Evolutionary conservation across 2,797 vertebrate genomes (phyloP).

Genomic region (Neosalanx taihuensis): DNA sequence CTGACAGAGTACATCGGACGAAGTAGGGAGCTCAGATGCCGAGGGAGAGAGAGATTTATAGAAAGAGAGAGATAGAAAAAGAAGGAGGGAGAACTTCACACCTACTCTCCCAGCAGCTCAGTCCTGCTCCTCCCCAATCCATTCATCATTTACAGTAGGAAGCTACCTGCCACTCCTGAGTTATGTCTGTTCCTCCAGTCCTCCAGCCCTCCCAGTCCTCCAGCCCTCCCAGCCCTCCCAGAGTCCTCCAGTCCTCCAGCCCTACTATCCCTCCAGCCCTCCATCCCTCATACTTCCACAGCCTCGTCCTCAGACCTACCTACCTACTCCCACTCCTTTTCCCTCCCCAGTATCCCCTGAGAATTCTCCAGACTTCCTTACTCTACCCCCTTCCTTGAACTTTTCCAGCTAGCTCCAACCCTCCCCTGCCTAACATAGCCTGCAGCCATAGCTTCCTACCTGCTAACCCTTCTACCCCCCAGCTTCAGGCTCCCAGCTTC

Average conservation of each 20-base stretch:
- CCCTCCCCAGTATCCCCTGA: background rate
- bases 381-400: background rate
- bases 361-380: background rate
- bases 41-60: conserved; percentile 7
- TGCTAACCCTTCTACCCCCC: background rate
- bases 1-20: background rate
- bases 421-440: too few species aligned
- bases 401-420: too few species aligned
- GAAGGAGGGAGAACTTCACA: background rate
- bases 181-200: conserved; percentile 58
- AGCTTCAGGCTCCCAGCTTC: background rate
- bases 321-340: background rate
- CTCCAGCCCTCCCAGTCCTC: too few species aligned
- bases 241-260: too few species aligned
- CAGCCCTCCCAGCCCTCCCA: too few species aligned
- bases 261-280: too few species aligned
- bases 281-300: too few species aligned
- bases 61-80: conserved; percentile 3
- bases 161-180: conserved; percentile 66
- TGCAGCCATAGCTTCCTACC: too few species aligned
- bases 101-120: conserved; percentile 26
- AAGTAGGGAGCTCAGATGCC: conserved; percentile 11
- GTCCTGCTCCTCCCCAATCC: conserved; percentile 46
- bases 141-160: conserved; percentile 70
- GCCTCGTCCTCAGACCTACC: too few species aligned